Evolutionary conservation across 2,797 vertebrate genomes (phyloP).

Genomic region (Karalla daura): DNA sequence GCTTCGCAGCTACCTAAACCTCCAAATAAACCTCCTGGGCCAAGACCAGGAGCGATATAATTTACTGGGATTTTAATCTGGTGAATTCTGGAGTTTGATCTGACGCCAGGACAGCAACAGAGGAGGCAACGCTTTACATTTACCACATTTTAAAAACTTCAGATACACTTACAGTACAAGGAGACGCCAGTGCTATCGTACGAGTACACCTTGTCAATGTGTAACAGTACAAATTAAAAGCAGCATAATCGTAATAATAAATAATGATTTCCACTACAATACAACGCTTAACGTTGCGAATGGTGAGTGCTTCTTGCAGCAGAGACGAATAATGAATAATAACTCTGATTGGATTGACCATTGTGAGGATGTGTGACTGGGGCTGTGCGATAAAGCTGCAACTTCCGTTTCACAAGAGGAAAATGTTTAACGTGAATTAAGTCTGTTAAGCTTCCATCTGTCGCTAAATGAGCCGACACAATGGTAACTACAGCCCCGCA

Average conservation of each 20-base stretch:
- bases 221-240: slow-evolving; percentile 9
- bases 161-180: not conserved
- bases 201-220: not conserved
- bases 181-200: not conserved
- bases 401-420: not conserved
- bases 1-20: too few relatives aligned
- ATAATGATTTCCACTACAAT: not conserved
- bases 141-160: not conserved
- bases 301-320: slow-evolving; percentile 6
- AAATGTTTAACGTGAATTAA: not conserved
- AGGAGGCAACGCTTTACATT: not conserved
- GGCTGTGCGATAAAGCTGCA: slow-evolving; percentile 13
- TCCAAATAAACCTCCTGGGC: not conserved
- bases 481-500: not conserved
- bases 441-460: too few relatives aligned
- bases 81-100: too few relatives aligned
- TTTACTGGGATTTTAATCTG: not conserved
- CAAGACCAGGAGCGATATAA: not conserved
- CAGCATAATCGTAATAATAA: not conserved
- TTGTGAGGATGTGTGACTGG: slow-evolving; percentile 6
- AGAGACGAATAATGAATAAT: too few relatives aligned
- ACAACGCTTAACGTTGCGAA: not conserved
- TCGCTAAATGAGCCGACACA: not conserved
- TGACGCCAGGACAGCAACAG: not conserved
- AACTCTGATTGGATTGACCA: slow-evolving; percentile 2